Evolutionary conservation across 2,888 invertebrate genomes (phyloP).

Genomic region (Steinernema hermaphroditum): DNA sequence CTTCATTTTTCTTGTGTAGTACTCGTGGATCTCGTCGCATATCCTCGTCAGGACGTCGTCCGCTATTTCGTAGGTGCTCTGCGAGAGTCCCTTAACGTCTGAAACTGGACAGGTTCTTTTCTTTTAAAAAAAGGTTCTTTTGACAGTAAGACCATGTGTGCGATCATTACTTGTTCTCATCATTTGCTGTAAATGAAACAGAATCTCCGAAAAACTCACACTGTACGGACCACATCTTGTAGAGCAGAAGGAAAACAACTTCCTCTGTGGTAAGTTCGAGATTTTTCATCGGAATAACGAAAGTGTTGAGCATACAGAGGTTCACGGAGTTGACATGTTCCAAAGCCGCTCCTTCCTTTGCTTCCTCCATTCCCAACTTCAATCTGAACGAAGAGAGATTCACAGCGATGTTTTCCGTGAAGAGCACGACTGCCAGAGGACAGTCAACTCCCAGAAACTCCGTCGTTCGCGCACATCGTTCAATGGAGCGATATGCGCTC

Average conservation of each 20-base stretch:
- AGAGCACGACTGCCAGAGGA: not conserved
- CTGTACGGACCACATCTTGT: conserved; percentile 8
- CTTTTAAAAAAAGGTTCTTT: not conserved
- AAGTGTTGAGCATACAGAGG: not conserved
- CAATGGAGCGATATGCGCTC: not conserved
- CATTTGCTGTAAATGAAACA: too few species aligned
- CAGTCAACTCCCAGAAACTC: not conserved
- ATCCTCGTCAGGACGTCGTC: not conserved
- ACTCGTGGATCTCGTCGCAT: not conserved
- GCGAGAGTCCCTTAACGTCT: not conserved
- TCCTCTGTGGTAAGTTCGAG: not conserved
- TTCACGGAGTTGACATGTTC: not conserved
- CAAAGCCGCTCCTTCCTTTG: not conserved
- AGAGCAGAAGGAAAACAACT: not conserved
- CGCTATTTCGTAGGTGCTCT: not conserved
- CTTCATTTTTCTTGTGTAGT: not conserved
- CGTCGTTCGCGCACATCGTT: not conserved
- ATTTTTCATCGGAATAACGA: not conserved
- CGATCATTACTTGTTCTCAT: too few species aligned
- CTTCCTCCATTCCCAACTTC: not conserved
- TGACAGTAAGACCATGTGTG: too few species aligned
- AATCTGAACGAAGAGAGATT: not conserved
- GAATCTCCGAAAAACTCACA: not conserved
- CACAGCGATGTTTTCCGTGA: conserved; percentile 15
- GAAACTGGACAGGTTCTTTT: not conserved